phyloP scores from a whole-genome alignment of 2,113 vertebrate genomes.

The Ondatra zibethicus region DNA sequence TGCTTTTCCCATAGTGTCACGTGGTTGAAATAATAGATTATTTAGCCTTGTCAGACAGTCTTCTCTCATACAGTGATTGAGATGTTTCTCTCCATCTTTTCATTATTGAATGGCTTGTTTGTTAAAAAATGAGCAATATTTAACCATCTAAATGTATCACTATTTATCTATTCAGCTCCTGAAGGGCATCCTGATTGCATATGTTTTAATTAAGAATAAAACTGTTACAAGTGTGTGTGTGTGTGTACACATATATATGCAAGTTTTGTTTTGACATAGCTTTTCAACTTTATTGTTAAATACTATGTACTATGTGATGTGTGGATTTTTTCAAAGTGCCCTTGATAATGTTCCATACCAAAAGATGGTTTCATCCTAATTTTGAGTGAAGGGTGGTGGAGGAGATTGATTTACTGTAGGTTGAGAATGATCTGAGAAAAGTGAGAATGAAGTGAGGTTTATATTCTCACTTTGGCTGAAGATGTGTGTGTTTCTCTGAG shows the following conservation, averaged over 20 bases:
- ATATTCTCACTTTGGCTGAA: background rate
- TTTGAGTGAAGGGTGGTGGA: background rate
- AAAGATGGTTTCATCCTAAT: background rate
- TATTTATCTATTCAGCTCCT: background rate
- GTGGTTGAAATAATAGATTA: background rate
- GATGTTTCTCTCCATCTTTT: background rate
- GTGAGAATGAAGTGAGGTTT: background rate
- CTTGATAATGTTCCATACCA: background rate
- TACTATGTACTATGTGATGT: background rate
- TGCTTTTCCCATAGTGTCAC: background rate
- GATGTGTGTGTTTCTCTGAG: background rate
- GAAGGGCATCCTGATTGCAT: background rate
- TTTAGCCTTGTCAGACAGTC: background rate
- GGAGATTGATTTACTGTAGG: background rate
- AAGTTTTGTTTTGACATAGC: background rate
- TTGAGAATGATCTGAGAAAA: background rate
- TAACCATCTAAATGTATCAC: background rate
- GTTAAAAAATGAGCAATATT: background rate
- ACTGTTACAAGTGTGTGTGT: background rate
- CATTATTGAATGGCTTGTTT: background rate
- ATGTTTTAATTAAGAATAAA: background rate
- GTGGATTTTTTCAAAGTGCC: background rate
- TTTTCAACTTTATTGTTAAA: constrained; percentile 20
- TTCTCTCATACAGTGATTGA: background rate
- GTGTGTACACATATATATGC: no score